phyloP scores from a whole-genome alignment of 2,888 invertebrate species.

The Acrocyrtus sp. region DNA sequence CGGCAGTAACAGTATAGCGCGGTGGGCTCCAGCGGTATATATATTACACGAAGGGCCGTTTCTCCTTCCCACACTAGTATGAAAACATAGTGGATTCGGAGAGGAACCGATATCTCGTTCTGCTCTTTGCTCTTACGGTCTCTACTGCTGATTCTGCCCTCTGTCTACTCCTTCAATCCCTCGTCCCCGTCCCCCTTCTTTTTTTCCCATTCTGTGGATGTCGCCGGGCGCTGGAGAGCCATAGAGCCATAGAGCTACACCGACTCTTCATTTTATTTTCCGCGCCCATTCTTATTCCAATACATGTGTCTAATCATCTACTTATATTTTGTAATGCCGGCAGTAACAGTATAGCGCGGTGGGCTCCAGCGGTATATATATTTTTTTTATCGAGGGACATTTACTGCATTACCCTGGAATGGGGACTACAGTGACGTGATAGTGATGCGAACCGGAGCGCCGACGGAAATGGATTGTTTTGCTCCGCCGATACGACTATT shows the following conservation, averaged over 20 bases:
- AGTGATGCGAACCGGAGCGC: not conserved
- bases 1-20: too few relatives aligned
- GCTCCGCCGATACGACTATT: not conserved
- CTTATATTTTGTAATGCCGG: not conserved
- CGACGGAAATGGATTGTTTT: not conserved
- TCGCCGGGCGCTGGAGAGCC: not conserved
- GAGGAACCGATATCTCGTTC: too few relatives aligned
- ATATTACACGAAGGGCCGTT: too few relatives aligned
- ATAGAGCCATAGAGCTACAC: too few relatives aligned
- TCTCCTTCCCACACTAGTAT: too few relatives aligned
- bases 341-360: not conserved
- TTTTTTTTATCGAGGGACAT: not conserved
- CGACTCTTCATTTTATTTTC: not conserved
- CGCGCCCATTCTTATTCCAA: not conserved
- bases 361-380: too few relatives aligned
- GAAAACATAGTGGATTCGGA: too few relatives aligned
- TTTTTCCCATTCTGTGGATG: constrained; percentile 18
- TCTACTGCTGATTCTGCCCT: constrained; percentile 3
- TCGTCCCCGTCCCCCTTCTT: not conserved
- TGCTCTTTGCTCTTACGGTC: constrained; percentile 27
- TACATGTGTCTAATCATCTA: not conserved
- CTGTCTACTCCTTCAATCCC: not conserved
- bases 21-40: too few relatives aligned
- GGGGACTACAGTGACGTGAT: constrained; percentile 17
- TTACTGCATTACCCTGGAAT: too few relatives aligned